A percentile compares a stretch with the other conserved stretches of the same genome.
phyloP scores from a whole-genome alignment of 1,140 invertebrate species.

The Nixonia krombeini region DNA sequence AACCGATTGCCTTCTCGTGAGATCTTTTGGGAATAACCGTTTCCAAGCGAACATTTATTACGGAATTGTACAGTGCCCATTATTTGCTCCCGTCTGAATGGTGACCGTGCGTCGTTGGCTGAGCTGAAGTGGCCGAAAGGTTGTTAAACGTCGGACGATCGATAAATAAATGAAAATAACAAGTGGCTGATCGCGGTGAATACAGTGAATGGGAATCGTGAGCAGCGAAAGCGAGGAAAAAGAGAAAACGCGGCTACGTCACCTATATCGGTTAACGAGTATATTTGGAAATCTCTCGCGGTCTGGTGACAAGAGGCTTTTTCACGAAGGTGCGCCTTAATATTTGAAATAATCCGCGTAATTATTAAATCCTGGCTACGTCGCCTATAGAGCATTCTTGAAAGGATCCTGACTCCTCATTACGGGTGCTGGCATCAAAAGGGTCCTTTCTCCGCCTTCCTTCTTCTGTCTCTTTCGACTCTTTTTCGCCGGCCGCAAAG shows the following conservation, averaged over 20 bases:
- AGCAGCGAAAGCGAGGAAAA: conserved; percentile 8
- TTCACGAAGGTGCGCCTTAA: conserved; percentile 51
- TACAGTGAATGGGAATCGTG: conserved; percentile 13
- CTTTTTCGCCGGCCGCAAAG: conserved; percentile 41
- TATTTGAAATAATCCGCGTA: conserved; percentile 69
- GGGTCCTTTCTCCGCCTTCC: conserved; percentile 32
- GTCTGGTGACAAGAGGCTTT: conserved; percentile 66
- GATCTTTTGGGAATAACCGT: no score
- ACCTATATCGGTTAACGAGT: conserved; percentile 62
- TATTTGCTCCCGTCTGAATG: conserved; percentile 11
- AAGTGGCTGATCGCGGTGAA: conserved; percentile 4
- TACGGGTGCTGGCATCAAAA: conserved; percentile 63
- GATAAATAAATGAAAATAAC: conserved; percentile 22
- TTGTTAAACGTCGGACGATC: conserved; percentile 15
- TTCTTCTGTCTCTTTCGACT: conserved; percentile 34
- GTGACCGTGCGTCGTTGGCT: conserved; percentile 5
- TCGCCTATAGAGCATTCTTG: conserved; percentile 59
- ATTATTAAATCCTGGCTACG: conserved; percentile 68
- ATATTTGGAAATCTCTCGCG: conserved; percentile 68
- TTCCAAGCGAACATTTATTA: conserved; percentile 1
- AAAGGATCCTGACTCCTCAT: conserved; percentile 68
- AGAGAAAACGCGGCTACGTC: conserved; percentile 15
- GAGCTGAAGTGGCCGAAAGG: conserved; percentile 4
- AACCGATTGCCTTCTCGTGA: no score
- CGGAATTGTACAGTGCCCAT: conserved; percentile 8